phyloP scores from a whole-genome alignment of 2,797 vertebrate genomes.

The Selene dorsalis region DNA sequence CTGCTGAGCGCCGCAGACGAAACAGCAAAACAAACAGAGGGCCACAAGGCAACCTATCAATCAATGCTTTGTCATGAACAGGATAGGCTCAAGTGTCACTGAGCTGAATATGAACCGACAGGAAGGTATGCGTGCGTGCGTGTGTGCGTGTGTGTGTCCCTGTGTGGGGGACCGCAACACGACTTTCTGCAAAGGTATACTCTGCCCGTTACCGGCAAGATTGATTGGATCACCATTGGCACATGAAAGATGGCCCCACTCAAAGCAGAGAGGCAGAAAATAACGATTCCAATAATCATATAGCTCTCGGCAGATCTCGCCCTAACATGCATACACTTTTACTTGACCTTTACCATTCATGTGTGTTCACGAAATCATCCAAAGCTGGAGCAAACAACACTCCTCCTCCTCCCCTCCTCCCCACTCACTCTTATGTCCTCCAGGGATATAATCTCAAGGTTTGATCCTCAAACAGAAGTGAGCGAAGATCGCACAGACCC shows the following conservation, averaged over 20 bases:
- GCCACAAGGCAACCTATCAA: constrained; percentile 70
- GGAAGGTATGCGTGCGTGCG: constrained; percentile 26
- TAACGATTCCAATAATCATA: constrained; percentile 37
- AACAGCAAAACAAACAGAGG: constrained; percentile 58
- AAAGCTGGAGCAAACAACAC: neutral
- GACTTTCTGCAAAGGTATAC: constrained; percentile 48
- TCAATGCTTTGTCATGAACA: constrained; percentile 60
- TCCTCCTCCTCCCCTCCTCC: neutral
- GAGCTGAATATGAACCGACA: constrained; percentile 71
- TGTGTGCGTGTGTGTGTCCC: neutral
- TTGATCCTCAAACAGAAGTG: constrained; percentile 70
- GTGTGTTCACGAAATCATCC: constrained; percentile 2
- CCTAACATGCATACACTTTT: neutral
- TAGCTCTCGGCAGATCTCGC: constrained; percentile 10
- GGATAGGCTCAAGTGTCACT: constrained; percentile 58
- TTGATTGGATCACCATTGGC: constrained; percentile 72
- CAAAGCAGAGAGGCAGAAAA: constrained; percentile 19
- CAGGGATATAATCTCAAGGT: constrained; percentile 56
- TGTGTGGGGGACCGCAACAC: constrained; percentile 15
- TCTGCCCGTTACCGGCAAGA: constrained; percentile 59
- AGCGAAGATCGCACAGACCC: constrained; percentile 51
- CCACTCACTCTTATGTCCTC: constrained; percentile 25
- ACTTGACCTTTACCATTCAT: neutral
- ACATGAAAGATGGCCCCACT: constrained; percentile 59
- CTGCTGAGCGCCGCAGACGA: constrained; percentile 44